Evolutionary conservation across 2,888 invertebrate species (phyloP).

Genomic region (Chrysolina oricalcia): DNA sequence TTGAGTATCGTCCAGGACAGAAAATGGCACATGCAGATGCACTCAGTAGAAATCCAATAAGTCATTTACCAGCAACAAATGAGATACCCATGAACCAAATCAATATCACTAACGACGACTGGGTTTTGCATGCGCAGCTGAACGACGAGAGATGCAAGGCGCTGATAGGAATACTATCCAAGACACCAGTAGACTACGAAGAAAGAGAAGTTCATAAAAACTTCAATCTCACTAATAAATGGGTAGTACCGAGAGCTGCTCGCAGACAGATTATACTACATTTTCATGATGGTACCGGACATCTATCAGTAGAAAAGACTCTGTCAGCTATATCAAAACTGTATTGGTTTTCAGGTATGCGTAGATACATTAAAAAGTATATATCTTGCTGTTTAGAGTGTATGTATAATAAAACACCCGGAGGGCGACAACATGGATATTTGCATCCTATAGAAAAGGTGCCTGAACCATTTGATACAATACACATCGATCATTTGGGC

Average conservation of each 20-base stretch:
- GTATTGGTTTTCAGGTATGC: conserved; percentile 64
- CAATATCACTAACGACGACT: conserved; percentile 41
- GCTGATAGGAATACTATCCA: conserved; percentile 34
- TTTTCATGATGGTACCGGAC: conserved; percentile 66
- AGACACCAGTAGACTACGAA: conserved; percentile 40
- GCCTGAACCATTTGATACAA: conserved; percentile 52
- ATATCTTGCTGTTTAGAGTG: too few species aligned
- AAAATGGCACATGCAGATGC: too few species aligned
- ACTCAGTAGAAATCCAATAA: too few species aligned
- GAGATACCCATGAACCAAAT: background rate
- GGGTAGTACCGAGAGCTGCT: too few species aligned
- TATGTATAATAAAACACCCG: too few species aligned
- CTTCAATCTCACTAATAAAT: conserved; percentile 30
- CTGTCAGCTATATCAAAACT: conserved; percentile 56
- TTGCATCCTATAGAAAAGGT: conserved; percentile 64
- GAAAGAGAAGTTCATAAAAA: conserved; percentile 37
- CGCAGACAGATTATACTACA: conserved; percentile 38
- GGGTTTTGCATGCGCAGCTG: conserved; percentile 47
- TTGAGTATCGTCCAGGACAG: conserved; percentile 34
- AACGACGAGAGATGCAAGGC: conserved; percentile 25
- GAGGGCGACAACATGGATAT: too few species aligned
- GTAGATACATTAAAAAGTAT: too few species aligned
- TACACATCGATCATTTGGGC: conserved; percentile 58
- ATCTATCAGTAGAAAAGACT: conserved; percentile 64
- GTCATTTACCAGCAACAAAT: conserved; percentile 45